Conservation (phyloP, 2,113 vertebrate genomes). For the human (Homo sapiens) region DNA sequence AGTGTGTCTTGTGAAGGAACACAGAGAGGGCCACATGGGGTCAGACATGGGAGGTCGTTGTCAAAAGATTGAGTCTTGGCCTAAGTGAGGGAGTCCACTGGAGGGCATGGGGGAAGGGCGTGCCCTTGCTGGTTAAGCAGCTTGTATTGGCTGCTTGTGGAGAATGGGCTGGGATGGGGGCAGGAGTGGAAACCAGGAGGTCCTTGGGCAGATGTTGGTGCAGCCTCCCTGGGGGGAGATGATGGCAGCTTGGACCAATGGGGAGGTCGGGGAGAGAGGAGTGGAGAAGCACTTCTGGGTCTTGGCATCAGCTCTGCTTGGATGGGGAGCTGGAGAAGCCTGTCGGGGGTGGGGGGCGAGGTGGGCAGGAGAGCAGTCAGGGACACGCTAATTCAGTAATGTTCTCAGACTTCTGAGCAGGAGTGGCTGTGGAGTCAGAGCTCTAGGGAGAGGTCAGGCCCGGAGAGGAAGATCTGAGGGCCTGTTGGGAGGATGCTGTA, state of each 20-base stretch:
- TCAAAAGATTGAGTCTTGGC: not conserved
- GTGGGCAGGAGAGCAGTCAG: not conserved
- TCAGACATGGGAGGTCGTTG: not conserved
- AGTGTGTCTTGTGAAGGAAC: not conserved
- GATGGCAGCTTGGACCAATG: not conserved
- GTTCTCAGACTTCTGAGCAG: not conserved
- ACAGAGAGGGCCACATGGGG: not conserved
- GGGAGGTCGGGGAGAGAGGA: not conserved
- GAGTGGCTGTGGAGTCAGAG: not conserved
- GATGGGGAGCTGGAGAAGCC: not conserved
- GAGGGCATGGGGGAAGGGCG: not conserved
- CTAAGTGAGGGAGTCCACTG: not conserved
- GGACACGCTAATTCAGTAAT: not conserved
- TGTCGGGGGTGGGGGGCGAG: not conserved
- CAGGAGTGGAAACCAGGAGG: not conserved
- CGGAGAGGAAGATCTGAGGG: not conserved
- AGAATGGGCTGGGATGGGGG: not conserved
- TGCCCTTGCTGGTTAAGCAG: not conserved
- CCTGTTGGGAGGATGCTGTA: fast-evolving
- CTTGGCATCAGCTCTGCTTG: not conserved
- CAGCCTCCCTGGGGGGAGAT: not conserved
- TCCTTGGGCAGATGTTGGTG: not conserved
- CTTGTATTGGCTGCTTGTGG: not conserved
- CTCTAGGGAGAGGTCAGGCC: not conserved
- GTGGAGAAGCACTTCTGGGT: not conserved